Evolutionary conservation across 2,888 invertebrate species (phyloP).

Genomic region (Ophion obscuratus): DNA sequence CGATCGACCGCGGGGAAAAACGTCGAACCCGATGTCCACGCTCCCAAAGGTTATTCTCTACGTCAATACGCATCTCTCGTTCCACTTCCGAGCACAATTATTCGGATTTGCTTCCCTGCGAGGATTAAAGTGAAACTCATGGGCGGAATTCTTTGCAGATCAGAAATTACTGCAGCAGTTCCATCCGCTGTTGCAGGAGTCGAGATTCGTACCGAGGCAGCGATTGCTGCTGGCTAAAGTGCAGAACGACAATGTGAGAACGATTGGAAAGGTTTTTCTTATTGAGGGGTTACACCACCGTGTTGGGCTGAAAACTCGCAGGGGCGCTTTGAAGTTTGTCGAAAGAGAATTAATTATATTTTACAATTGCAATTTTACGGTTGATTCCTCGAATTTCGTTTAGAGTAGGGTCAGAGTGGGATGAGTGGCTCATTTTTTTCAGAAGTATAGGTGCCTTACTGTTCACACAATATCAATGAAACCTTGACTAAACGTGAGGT

Average conservation of each 20-base stretch:
- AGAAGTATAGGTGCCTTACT: too few relatives aligned
- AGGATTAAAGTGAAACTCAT: not conserved
- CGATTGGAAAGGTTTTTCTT: constrained; percentile 37
- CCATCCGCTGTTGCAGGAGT: constrained; percentile 82
- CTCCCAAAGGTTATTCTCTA: constrained; percentile 81
- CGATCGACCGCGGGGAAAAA: constrained; percentile 83
- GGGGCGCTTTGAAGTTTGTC: too few relatives aligned
- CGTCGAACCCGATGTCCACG: constrained; percentile 76
- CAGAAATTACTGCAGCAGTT: constrained; percentile 85
- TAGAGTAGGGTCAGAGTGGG: too few relatives aligned
- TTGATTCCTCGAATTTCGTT: too few relatives aligned
- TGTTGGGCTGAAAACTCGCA: too few relatives aligned
- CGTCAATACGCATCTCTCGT: too few relatives aligned
- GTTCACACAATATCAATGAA: too few relatives aligned
- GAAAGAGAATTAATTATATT: too few relatives aligned
- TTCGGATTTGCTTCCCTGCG: not conserved
- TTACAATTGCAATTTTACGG: too few relatives aligned
- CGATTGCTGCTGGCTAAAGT: constrained; percentile 87
- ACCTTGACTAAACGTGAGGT: too few relatives aligned
- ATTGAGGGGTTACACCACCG: too few relatives aligned
- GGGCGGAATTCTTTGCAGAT: constrained; percentile 78
- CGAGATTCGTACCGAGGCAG: constrained; percentile 87
- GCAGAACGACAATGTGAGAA: constrained; percentile 86
- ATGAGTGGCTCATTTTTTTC: too few relatives aligned
- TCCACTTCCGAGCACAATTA: not conserved